A percentile compares a stretch with the other conserved stretches of the same genome.
These are phyloP conservation scores for Xiphophorus couchianus DNA, from an alignment of 2,113 vertebrate genomes.

Conservation along the genomic window DNA sequence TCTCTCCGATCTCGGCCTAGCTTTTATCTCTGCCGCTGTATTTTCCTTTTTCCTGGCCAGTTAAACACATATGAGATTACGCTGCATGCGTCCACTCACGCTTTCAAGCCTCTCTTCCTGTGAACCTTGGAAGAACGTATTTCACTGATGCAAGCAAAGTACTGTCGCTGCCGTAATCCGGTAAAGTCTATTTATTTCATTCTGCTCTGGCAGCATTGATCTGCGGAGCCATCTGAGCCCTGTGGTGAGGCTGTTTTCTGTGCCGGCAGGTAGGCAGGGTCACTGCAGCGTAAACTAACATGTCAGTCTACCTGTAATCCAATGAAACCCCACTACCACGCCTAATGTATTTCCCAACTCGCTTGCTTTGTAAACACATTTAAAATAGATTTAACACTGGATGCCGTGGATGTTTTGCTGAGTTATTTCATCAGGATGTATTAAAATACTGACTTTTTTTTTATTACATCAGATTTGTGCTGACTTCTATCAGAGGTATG, in stretches of 20 bases:
- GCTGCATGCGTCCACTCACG: conserved; percentile 11
- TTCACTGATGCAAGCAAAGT: conserved; percentile 55
- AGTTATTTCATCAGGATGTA: background rate
- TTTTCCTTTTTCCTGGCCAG: conserved; percentile 16
- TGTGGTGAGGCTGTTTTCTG: conserved; percentile 42
- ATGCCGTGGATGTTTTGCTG: conserved; percentile 7
- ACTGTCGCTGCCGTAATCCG: conserved; percentile 29
- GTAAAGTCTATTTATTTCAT: conserved; percentile 35
- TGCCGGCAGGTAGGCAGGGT: conserved; percentile 35
- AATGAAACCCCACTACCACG: background rate
- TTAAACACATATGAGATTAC: conserved; percentile 32
- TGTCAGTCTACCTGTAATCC: conserved; percentile 25
- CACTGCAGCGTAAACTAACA: conserved; percentile 27
- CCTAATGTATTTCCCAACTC: background rate
- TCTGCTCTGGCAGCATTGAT: conserved; percentile 51
- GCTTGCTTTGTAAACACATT: conserved; percentile 6
- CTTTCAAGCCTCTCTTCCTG: conserved; percentile 27
- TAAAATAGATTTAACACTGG: conserved; percentile 16
- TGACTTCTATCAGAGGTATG: background rate
- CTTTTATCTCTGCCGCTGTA: conserved; percentile 13
- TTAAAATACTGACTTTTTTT: background rate
- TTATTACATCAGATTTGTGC: background rate
- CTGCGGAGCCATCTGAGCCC: conserved; percentile 42
- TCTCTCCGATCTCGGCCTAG: background rate
- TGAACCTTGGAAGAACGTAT: conserved; percentile 33